Conservation (phyloP, 2,888 invertebrate genomes). For the Spodoptera exigua region DNA sequence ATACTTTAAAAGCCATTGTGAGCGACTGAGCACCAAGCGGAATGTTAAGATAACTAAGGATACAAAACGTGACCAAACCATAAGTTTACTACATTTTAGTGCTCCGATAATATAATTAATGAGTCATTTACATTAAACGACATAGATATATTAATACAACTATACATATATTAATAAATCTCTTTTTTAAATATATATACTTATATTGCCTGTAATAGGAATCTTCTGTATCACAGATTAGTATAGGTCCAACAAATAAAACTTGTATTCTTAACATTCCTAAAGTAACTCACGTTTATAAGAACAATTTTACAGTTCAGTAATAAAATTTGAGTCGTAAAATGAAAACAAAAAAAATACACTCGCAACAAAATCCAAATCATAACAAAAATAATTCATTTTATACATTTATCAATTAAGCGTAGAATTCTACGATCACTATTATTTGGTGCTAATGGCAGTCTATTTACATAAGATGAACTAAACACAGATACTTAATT, state of each 20-base stretch:
- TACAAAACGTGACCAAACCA: constrained; percentile 11
- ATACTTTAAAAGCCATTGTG: constrained; percentile 9
- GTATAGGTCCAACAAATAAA: constrained; percentile 19
- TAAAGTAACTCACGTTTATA: constrained; percentile 5
- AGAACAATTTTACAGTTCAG: constrained; percentile 1
- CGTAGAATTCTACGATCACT: not conserved
- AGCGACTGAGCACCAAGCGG: not conserved
- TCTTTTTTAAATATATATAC: no score
- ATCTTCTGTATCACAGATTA: constrained; percentile 20
- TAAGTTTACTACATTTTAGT: constrained; percentile 17
- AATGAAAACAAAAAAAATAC: constrained; percentile 3
- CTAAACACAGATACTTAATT: not conserved
- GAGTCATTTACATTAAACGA: no score
- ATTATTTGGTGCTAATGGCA: constrained; percentile 30
- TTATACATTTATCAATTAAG: not conserved
- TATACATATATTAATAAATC: no score
- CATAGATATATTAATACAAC: no score
- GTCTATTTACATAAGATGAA: constrained; percentile 6
- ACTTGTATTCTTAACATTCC: constrained; percentile 35
- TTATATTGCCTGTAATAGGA: constrained; percentile 22
- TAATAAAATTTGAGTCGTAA: constrained; percentile 5
- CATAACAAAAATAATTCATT: not conserved
- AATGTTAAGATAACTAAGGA: constrained; percentile 37
- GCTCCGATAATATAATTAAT: no score
- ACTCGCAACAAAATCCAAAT: not conserved